Base-by-base conservation (phyloP, 37 sponge, comb jelly and placozoan genomes). In the Hexactinellida sp. region DNA sequence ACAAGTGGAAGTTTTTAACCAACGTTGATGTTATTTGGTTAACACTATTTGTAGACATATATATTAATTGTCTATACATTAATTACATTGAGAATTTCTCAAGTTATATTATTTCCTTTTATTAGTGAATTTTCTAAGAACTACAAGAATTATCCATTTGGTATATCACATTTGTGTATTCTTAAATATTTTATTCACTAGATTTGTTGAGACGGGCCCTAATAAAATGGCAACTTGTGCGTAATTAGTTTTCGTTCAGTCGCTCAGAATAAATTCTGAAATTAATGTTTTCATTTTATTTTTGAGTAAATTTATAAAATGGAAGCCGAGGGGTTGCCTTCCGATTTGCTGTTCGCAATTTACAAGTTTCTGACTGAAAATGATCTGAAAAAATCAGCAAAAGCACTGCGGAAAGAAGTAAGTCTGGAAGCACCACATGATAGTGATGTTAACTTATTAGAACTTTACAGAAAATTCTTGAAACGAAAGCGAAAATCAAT, bases 311-410 rank as follows among this genome's bases (percentile, higher is more conserved):
- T n/a, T n/a, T 19, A 47, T 9, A 47, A 47, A 47, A 47, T 47
- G 52, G 13, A 47, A 47, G 52, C 9, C 13, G 16, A 16, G 13
- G 52, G 52, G 21, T n/a, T 63, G 30, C 76, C 76, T 32, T 63
- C 76, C 25, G 76, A 63, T 7, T 63, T 63, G 13, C 3, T 63
- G 30, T 63, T 63, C 13, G 76, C 32, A 3, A 63, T 63, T 32
- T 63, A 63, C 30, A 63, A 63, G 30, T 63, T 63, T 63, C 76
- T 63, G 28, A 63, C 34, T 32, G 38, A 83, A 38, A 37, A 83
- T 83, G 84, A 83, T 24, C n/a, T 83, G 84, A 83, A 83, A 36
- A 83, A 37, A 28, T 34, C 84, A 83, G 84, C 84, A 3, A 85
- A 86, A 41, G 19, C 88, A 85, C 76, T 63, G 28, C 3, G 76